A percentile compares a stretch with the other conserved stretches of the same genome.
These are phyloP conservation scores for Cheirogaleus medius DNA, from an alignment of 2,113 vertebrate genomes.

Conservation along the genomic window DNA sequence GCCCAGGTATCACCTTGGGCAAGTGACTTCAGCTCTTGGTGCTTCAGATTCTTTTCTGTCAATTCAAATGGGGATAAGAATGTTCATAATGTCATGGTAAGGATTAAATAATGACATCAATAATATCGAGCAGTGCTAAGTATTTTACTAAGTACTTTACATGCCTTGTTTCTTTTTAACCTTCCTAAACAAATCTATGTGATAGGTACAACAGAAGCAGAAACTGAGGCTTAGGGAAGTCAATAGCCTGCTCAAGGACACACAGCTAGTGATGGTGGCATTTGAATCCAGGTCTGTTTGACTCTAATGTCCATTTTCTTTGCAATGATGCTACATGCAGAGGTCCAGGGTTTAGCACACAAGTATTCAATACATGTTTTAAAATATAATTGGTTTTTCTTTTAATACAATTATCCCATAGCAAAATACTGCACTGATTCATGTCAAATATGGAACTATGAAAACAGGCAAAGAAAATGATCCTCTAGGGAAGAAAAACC, in stretches of 20 bases:
- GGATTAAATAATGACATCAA: neutral
- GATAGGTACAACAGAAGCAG: neutral
- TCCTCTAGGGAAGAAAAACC: neutral
- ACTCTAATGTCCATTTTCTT: neutral
- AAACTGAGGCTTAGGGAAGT: neutral
- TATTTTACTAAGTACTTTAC: neutral
- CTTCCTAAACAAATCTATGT: neutral
- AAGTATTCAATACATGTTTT: neutral
- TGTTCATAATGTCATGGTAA: neutral
- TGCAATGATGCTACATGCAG: neutral
- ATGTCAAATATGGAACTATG: neutral
- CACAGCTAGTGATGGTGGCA: neutral
- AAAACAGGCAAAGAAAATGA: neutral
- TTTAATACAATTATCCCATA: neutral
- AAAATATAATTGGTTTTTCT: constrained; percentile 21
- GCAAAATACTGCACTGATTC: neutral
- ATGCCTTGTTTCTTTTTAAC: neutral
- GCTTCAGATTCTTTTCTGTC: neutral
- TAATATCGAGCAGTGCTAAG: neutral
- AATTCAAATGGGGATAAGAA: neutral
- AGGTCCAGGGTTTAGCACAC: neutral
- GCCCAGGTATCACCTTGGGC: neutral
- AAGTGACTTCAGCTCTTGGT: neutral
- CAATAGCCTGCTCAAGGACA: neutral
- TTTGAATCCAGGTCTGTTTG: neutral